A percentile compares a stretch with the other conserved stretches of the same genome.
phyloP scores from a whole-genome alignment of 2,113 vertebrate genomes.

The Antechinus stuartii region DNA sequence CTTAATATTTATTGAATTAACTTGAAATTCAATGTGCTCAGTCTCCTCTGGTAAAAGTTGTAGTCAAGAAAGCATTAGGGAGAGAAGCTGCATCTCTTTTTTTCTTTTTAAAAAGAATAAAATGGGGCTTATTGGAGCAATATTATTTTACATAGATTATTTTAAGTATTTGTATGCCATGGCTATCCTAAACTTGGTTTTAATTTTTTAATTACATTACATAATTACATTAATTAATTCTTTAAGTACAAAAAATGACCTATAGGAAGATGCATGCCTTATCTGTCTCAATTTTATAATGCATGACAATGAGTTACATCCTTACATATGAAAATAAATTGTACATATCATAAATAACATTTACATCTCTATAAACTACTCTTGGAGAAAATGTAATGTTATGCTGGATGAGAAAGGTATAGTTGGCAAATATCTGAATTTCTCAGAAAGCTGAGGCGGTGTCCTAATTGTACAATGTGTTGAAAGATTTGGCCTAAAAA shows the following conservation, averaged over 20 bases:
- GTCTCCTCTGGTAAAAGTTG: too few species aligned
- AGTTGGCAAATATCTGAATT: slow-evolving; percentile 58
- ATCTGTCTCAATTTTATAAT: slow-evolving; percentile 68
- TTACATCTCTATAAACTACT: slow-evolving; percentile 71
- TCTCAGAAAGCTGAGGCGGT: slow-evolving; percentile 16
- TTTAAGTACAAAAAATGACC: slow-evolving; percentile 75
- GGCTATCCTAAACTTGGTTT: slow-evolving; percentile 54
- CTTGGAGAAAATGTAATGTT: slow-evolving; percentile 65
- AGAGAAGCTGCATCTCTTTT: too few species aligned
- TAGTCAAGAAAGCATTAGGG: too few species aligned
- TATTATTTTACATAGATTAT: slow-evolving; percentile 74
- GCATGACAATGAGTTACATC: slow-evolving; percentile 61
- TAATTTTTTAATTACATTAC: slow-evolving; percentile 67
- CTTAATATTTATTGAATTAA: too few species aligned
- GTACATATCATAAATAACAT: slow-evolving; percentile 61
- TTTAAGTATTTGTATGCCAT: slow-evolving; percentile 66
- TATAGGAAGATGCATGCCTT: slow-evolving; percentile 77
- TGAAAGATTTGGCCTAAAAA: neutral
- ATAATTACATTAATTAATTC: neutral
- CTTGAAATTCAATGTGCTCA: too few species aligned
- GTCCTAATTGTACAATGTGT: neutral
- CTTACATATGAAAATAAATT: slow-evolving; percentile 68
- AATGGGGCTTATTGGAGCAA: slow-evolving; percentile 84
- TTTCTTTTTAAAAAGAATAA: slow-evolving; percentile 71
- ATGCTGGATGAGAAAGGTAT: slow-evolving; percentile 60